Evolutionary conservation across 2,888 invertebrate genomes (phyloP), one percentile per base, ranked within the genome.

Genomic region (Dioctria rufipes): DNA sequence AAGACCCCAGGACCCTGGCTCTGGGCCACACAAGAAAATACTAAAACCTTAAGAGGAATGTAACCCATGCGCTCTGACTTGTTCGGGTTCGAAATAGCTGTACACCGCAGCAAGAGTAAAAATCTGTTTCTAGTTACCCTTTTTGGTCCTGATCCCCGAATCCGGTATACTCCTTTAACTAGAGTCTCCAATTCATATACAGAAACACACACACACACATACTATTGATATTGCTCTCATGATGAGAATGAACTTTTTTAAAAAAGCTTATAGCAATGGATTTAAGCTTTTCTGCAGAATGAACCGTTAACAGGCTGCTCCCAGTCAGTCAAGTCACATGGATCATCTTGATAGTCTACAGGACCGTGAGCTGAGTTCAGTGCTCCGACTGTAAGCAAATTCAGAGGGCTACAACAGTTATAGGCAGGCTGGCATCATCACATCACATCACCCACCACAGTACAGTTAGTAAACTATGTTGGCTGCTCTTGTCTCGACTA

Each of bases 221-320:
- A n/a, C 61, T 5, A 61, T 13, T 54, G 11, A 54, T n/a, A 54
- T n/a, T n/a, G 54, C 11, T 8, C 11, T 4, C 6, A n/a, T 54
- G 49, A 9, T 6, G 49, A 46, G 25, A 46, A 54, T 54, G 54
- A 54, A 54, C 54, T 54, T 54, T 6, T 25, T 25, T 25, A 25
- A 8, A n/a, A 54, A 54, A 54, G 54, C 11, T 54, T n/a, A 25
- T 25, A 25, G 51, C 6, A 61, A 6, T 61, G 39, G 37, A 54
- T 54, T 40, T 11, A 46, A 71, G 71, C 71, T 71, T 71, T 66
- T 54, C 71, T 11, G n/a, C 13, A 42, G n/a, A 71, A 51, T 11
- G 39, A 46, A 71, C 40, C 37, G 67, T n/a, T 61, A 67, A 40
- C 43, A 8, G 39, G 39, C 25, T 25, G 25, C 54, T 60, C 73